Evolutionary conservation across 1,140 invertebrate species (phyloP).

Genomic region (Drosophila jambulina): DNA sequence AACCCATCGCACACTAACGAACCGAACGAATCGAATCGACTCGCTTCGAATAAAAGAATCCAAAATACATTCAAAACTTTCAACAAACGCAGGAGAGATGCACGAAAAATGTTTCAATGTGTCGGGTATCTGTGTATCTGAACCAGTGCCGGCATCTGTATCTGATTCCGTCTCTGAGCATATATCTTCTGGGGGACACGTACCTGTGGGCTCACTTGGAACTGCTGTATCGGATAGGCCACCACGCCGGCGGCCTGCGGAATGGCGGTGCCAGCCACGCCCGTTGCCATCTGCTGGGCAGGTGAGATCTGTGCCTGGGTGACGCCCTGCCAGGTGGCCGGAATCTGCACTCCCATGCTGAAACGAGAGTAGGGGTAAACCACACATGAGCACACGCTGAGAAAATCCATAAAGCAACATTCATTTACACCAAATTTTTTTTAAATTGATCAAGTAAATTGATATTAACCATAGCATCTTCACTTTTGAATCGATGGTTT

Average conservation of each 20-base stretch:
- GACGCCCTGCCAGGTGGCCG: slow-evolving; percentile 88
- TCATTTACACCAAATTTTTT: background rate
- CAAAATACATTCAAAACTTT: slow-evolving; percentile 69
- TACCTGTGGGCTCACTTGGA: slow-evolving; percentile 89
- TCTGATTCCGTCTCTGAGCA: slow-evolving; percentile 10
- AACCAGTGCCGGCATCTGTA: slow-evolving; percentile 18
- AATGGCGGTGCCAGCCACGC: slow-evolving; percentile 86
- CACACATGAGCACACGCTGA: slow-evolving; percentile 19
- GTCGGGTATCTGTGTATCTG: slow-evolving; percentile 25
- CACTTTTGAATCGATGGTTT: background rate
- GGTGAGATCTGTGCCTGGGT: slow-evolving; percentile 87
- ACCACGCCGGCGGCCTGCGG: slow-evolving; percentile 89
- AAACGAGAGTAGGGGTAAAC: slow-evolving; percentile 43
- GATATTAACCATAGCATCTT: no score
- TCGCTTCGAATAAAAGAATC: slow-evolving; percentile 37
- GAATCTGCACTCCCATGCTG: slow-evolving; percentile 92
- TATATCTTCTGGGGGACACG: slow-evolving; percentile 37
- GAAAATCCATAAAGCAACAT: background rate
- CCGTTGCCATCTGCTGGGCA: slow-evolving; percentile 87
- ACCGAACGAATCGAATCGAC: slow-evolving; percentile 21
- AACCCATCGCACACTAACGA: slow-evolving; percentile 48
- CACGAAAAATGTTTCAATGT: slow-evolving; percentile 67
- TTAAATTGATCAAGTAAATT: background rate
- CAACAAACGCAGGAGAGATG: slow-evolving; percentile 65
- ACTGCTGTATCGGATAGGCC: slow-evolving; percentile 94